A percentile compares a stretch with the other conserved stretches of the same genome.
Conservation (phyloP, 2,888 invertebrate species). For the Cataglyphis albicans region DNA sequence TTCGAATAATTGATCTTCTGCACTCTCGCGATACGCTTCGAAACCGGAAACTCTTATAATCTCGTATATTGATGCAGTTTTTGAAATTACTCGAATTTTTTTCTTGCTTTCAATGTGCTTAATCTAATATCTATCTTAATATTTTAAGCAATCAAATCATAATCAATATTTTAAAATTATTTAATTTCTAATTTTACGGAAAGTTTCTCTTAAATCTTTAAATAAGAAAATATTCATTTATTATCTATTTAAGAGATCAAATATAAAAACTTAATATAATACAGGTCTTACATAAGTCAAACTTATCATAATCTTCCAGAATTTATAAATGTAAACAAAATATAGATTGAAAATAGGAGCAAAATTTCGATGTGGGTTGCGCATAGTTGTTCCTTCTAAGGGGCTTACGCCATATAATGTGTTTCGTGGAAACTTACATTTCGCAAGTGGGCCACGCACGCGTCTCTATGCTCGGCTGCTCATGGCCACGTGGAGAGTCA, state of each 20-base stretch:
- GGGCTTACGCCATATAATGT: conserved; percentile 25
- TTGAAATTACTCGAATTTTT: conserved; percentile 14
- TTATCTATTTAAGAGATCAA: not conserved
- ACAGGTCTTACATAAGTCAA: not conserved
- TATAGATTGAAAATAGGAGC: not conserved
- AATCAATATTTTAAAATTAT: not conserved
- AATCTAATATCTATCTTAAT: too few species aligned
- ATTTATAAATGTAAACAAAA: not conserved
- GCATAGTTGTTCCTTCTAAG: conserved; percentile 37
- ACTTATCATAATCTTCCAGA: not conserved
- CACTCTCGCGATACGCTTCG: not conserved
- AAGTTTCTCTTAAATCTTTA: not conserved
- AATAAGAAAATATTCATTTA: not conserved
- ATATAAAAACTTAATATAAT: not conserved
- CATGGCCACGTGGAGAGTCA: conserved; percentile 59
- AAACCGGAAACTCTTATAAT: not conserved
- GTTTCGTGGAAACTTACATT: conserved; percentile 45
- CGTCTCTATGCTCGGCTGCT: conserved; percentile 55
- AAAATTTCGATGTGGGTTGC: not conserved
- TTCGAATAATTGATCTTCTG: not conserved
- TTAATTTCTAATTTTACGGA: not conserved
- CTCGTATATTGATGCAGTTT: conserved; percentile 12
- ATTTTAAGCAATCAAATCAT: not conserved
- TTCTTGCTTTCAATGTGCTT: too few species aligned
- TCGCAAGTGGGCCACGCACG: conserved; percentile 59